phyloP scores from a whole-genome alignment of 2,888 invertebrate species.

The Trissoscelio sp. region DNA sequence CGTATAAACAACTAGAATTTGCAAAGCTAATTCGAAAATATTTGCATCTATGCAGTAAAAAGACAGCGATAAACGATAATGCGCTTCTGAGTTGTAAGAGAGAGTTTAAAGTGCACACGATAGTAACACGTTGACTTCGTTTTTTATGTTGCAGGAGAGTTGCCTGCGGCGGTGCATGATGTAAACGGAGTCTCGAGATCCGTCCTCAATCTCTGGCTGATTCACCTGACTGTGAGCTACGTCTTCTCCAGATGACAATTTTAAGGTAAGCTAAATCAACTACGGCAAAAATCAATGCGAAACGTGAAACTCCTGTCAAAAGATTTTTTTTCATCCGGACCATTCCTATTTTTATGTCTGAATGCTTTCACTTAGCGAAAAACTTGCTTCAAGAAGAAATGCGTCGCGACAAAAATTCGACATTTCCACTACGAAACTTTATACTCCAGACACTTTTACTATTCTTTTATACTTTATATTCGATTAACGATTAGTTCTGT shows the following conservation, averaged over 20 bases:
- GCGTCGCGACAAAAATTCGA: background rate
- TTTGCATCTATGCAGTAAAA: constrained; percentile 20
- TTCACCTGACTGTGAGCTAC: constrained; percentile 82
- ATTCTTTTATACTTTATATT: background rate
- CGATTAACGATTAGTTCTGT: constrained; percentile 2
- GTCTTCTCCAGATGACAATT: constrained; percentile 83
- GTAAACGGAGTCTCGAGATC: constrained; percentile 82
- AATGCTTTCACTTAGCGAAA: constrained; percentile 16
- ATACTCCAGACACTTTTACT: constrained; percentile 1
- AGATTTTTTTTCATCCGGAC: constrained; percentile 21
- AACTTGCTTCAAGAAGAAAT: background rate
- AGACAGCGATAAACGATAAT: constrained; percentile 52
- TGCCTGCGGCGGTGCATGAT: constrained; percentile 83
- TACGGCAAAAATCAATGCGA: constrained; percentile 17
- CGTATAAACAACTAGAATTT: no score
- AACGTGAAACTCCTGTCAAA: constrained; percentile 18
- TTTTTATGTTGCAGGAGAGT: constrained; percentile 80
- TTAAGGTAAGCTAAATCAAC: constrained; percentile 77
- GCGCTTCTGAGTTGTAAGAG: constrained; percentile 39
- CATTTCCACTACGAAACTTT: constrained; percentile 1
- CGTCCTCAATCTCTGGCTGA: constrained; percentile 82
- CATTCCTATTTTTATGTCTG: constrained; percentile 8
- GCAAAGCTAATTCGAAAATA: constrained; percentile 25
- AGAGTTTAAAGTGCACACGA: constrained; percentile 54
- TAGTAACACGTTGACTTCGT: constrained; percentile 61